phyloP scores from a whole-genome alignment of 2,797 vertebrate species.

The Eurystomus glaucurus region DNA sequence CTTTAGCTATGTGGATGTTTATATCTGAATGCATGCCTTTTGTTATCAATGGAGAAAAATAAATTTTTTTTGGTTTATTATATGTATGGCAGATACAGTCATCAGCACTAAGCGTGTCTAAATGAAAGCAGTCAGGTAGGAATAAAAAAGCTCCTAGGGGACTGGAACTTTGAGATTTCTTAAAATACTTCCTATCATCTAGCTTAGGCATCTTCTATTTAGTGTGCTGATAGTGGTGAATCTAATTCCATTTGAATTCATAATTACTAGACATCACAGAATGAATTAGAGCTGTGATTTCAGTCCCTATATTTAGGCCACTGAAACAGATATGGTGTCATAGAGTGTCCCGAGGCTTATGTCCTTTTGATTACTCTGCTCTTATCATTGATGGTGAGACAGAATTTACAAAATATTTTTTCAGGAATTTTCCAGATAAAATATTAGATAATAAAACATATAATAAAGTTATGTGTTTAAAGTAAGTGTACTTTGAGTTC shows the following conservation, averaged over 20 bases:
- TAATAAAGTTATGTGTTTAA: not conserved
- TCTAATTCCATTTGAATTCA: not conserved
- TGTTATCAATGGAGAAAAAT: not conserved
- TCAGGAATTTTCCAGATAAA: not conserved
- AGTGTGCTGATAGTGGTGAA: not conserved
- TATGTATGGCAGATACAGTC: not conserved
- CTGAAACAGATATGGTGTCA: not conserved
- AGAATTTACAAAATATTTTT: not conserved
- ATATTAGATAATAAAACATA: not conserved
- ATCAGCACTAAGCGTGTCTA: not conserved
- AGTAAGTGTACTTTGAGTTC: not conserved
- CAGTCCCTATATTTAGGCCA: not conserved
- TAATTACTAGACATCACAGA: not conserved
- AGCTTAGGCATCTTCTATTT: not conserved
- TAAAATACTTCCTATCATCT: not conserved
- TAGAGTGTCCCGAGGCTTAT: not conserved
- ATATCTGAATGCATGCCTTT: not conserved
- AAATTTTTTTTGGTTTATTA: not conserved
- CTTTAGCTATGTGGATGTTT: not conserved
- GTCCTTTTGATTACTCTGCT: not conserved
- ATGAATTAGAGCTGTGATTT: not conserved
- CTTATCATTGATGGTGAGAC: not conserved
- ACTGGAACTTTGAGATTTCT: not conserved
- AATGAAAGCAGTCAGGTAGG: not conserved
- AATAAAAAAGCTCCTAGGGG: not conserved